Base-by-base conservation (phyloP, 2,797 vertebrate species). In the Sebastes baramenuke region DNA sequence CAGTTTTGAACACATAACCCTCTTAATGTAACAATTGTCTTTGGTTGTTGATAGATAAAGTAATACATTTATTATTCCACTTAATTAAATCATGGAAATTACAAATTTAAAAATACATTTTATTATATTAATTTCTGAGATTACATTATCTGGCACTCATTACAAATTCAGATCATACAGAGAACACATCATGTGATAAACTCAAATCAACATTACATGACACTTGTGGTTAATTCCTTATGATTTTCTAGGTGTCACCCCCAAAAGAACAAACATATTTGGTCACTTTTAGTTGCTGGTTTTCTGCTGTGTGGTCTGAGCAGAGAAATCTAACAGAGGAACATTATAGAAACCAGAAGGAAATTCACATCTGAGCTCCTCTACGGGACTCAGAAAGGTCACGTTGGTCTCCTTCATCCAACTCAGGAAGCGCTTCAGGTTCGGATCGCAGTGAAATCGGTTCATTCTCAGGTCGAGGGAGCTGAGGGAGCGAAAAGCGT, bases 341-440 rank as follows among this genome's bases (percentile, higher is more conserved):
- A 90, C 76, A 0, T 75, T 27, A 22, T 73, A 56, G 8, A 85
- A 64, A 46, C 6, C 38, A 9, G 72, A 58, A 0, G 93, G 93
- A 83, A 89, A 94, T 66, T 89, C 92, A 90, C 93, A 94, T 38
- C 66, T 94, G 24, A 95, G 79, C 56, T 97, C 91, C 3, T 80
- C 32, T 0, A 24, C 77, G 1, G 94, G 91, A 30, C 92, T 95
- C 2, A 74, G 1, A 0, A 97, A 32, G 0, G 89, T 96, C 4
- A 95, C 78, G 0, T 94, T 96, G 55, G 96, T 97, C 52, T 92
- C 18, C 5, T 92, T 96, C 60, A 98, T 81, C 97, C 97, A 97
- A 1, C 18, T 71, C 36, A 97, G 72, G 6, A 97, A 96, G 42
- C 72, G 29, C 25, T 61, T 90, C 25, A 98, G 93, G 22, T 89